phyloP scores from a whole-genome alignment of 92 coral and sea anemone genomes.

The Nematostella vectensis region DNA sequence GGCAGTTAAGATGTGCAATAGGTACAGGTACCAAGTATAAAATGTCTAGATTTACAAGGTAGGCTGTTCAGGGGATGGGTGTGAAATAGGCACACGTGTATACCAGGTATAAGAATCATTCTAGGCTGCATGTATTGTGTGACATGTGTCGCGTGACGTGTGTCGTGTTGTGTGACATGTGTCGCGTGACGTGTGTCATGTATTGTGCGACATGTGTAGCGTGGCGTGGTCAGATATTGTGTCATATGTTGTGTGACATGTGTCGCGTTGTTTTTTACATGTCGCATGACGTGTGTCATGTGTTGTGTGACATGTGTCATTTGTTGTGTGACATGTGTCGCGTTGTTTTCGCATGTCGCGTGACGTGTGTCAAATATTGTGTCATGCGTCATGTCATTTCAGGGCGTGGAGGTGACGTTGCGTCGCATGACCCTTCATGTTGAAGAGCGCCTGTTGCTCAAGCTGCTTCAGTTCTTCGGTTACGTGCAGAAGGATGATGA shows the following conservation, averaged over 20 bases:
- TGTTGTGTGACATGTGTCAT: too few relatives aligned
- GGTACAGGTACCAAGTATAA: slow-evolving; percentile 33
- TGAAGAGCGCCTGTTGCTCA: slow-evolving; percentile 79
- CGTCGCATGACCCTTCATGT: slow-evolving; percentile 91
- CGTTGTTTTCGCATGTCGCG: too few relatives aligned
- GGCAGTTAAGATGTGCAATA: not conserved
- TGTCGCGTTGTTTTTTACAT: too few relatives aligned
- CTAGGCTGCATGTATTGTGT: not conserved
- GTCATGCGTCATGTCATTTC: not conserved
- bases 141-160: not conserved
- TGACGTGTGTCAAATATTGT: too few relatives aligned
- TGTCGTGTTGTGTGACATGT: not conserved
- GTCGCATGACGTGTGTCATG: too few relatives aligned
- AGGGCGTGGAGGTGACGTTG: slow-evolving; percentile 73
- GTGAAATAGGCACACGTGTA: not conserved
- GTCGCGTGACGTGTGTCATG: too few relatives aligned
- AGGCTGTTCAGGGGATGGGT: not conserved
- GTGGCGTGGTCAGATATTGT: too few relatives aligned
- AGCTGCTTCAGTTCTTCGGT: slow-evolving; percentile 91
- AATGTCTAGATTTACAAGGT: slow-evolving; percentile 94
- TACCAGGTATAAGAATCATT: slow-evolving; percentile 44
- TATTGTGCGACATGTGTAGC: too few relatives aligned
- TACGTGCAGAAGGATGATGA: slow-evolving; percentile 97
- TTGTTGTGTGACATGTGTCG: too few relatives aligned
- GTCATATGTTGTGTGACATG: too few relatives aligned